Evolutionary conservation across 2,797 vertebrate species (phyloP), one percentile per base, ranked within the genome.

Genomic region (Octomys mimax): DNA sequence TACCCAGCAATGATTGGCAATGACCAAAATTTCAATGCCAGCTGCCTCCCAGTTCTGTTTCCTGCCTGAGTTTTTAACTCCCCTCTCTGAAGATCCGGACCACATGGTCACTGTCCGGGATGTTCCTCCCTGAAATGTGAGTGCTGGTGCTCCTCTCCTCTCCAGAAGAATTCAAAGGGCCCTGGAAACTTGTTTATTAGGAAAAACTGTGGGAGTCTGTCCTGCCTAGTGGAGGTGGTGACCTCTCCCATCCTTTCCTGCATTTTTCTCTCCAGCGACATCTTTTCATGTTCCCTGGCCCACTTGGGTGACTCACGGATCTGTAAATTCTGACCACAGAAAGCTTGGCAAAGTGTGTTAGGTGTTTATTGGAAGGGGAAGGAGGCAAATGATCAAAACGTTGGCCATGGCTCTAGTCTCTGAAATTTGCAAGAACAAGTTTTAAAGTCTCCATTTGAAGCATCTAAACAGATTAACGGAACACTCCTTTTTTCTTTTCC

Each of bases 131-230:
- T 31, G 66, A 59, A 31, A 26, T 31, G 68, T 87, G 94, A 82
- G 66, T 13, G 61, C 18, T 80, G 66, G 91, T 3, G 66, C 46
- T 92, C 88, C 73, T 89, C 70, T 95, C 78, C 91, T 96, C 95
- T 97, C 89, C 10, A 62, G 94, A 96, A 97, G 96, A 97, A 92
- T 96, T 95, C 97, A 97, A 97, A 98, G 97, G 87, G 97, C 93
- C 91, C 92, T 98, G 97, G 93, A 98, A 98, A 98, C 95, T 96
- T 97, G 96, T 97, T 98, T 98, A 95, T 98, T 97, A 97, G 97
- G 98, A 98, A 97, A 95, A 94, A 96, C 97, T 95, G 95, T 97
- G 88, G 83, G 95, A 97, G 98, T 98, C 97, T 97, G 92, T 97
- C 96, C 95, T 96, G 94, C 95, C 83, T 89, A 87, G 96, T 87